These are phyloP conservation scores for Ectemnius cavifrons DNA, from an alignment of 2,888 invertebrate genomes.

Conservation along the genomic window DNA sequence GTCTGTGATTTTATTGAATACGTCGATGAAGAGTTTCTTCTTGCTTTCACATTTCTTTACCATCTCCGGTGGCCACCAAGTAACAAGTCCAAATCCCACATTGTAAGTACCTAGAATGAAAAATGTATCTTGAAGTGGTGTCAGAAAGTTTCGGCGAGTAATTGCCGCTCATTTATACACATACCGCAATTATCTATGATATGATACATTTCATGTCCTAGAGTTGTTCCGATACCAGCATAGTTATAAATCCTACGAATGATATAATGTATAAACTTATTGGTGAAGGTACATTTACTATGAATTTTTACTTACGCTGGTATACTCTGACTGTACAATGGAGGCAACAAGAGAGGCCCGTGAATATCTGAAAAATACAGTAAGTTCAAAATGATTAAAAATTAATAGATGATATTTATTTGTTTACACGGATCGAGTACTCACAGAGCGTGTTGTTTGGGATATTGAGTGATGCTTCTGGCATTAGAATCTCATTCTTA, in stretches of 20 bases:
- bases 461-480: neutral
- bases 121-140: no score
- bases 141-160: neutral
- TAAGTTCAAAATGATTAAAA: neutral
- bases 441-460: neutral
- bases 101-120: no score
- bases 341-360: neutral
- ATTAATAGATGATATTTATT: neutral
- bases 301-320: neutral
- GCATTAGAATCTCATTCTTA: neutral
- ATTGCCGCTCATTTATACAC: neutral
- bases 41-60: neutral
- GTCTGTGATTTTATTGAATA: no score
- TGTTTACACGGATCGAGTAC: neutral
- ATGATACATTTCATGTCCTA: neutral
- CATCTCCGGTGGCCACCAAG: neutral
- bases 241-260: neutral
- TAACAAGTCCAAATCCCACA: no score
- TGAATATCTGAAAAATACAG: neutral
- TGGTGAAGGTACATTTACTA: no score
- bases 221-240: neutral
- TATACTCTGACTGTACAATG: neutral
- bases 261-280: neutral
- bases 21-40: no score
- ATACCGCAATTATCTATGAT: neutral